These are phyloP conservation scores for Periophthalmus magnuspinnatus DNA, from an alignment of 2,797 vertebrate species.

Conservation along the genomic window DNA sequence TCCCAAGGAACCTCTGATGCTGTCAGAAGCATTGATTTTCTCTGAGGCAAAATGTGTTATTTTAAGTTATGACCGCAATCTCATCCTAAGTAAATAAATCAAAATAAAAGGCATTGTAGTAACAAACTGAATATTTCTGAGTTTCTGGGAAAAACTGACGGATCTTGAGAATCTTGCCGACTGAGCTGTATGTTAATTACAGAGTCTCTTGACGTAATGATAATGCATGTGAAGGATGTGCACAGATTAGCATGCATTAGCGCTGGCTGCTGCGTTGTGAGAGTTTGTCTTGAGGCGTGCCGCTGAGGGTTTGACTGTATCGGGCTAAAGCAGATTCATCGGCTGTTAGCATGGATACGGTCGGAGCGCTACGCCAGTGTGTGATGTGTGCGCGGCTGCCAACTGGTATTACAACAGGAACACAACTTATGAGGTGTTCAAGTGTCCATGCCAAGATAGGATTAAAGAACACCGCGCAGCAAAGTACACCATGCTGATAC, in stretches of 20 bases:
- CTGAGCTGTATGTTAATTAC: constrained; percentile 7
- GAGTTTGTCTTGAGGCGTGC: constrained; percentile 8
- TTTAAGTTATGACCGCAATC: background rate
- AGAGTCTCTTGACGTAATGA: background rate
- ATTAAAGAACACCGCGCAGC: constrained; percentile 23
- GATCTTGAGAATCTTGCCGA: constrained; percentile 7
- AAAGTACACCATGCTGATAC: constrained; percentile 8
- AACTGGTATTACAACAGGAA: constrained; percentile 59
- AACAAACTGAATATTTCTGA: background rate
- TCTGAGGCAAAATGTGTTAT: background rate
- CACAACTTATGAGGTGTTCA: constrained; percentile 59
- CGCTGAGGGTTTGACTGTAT: constrained; percentile 23
- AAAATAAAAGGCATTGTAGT: background rate
- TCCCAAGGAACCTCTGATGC: background rate
- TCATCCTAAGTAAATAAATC: background rate
- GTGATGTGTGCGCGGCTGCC: constrained; percentile 52
- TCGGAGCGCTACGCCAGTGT: constrained; percentile 29
- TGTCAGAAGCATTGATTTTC: background rate
- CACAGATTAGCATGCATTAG: constrained; percentile 18
- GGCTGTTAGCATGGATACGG: constrained; percentile 47
- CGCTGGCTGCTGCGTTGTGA: background rate
- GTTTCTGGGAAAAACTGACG: constrained; percentile 6
- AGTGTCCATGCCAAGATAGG: constrained; percentile 31
- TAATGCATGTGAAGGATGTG: background rate
- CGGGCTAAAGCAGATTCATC: constrained; percentile 50